Base-by-base conservation (phyloP, 2,797 vertebrate genomes). In the Amblyraja radiata region DNA sequence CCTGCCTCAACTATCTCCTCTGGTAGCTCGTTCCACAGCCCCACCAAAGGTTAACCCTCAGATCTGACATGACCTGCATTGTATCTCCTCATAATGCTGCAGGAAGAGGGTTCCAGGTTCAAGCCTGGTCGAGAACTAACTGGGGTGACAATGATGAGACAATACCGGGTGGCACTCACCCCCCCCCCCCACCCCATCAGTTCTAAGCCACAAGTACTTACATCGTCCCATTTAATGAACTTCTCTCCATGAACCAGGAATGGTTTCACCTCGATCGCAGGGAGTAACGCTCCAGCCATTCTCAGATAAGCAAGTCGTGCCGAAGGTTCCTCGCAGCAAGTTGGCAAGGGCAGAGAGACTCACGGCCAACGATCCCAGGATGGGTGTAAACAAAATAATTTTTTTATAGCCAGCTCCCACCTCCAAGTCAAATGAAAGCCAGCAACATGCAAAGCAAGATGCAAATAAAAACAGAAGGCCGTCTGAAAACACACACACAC, bases 141-240 rank as follows among this genome's bases (percentile, higher is more conserved):
- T 65, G 61, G 6, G 5, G 9, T 14, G 1, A 32, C n/a, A 21
- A 68, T 21, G n/a, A 18, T 54, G 46, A 54, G 46, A 54, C 61
- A 88, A 36, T 65, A 10, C n/a, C 16, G 2, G 54, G 6, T 18
- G 61, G 21, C n/a, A 18, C 10, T 65, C 2, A 14, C 61, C 2
- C 39, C 39, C 39, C 28, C 46, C 2, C 46, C 46, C 46, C 46
- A 46, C 46, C 46, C 28, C 1, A 9, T 83, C 80, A 58, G 46
- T n/a, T 61, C 25, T 58, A 11, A 32, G 84, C 28, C 61, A 32
- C 61, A 88, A 36, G 46, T 94, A 98, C 98, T 98, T 95, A 99
- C 99, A 94, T 99, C 99, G 0, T 98, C 98, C 99, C 99, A 99
- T 91, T 98, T 99, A 94, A 97, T 98, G 95, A 99, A 99, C 94